phyloP scores from a whole-genome alignment of 2,113 vertebrate species.

The Terrapene triunguis region DNA sequence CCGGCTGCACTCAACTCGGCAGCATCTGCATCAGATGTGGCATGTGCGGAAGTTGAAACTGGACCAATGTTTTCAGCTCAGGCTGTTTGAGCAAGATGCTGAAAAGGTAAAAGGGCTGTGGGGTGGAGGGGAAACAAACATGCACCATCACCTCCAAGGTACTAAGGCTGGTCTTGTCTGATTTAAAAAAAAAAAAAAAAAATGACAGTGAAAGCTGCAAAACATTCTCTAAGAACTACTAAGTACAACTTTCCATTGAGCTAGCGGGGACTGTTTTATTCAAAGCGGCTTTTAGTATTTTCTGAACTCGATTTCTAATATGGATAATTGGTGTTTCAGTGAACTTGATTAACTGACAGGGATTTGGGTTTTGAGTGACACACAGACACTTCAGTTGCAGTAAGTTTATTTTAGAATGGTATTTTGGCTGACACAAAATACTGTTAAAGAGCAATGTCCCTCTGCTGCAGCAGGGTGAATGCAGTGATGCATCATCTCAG shows the following conservation, averaged over 20 bases:
- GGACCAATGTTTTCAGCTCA: conserved; percentile 98
- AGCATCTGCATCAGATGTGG: conserved; percentile 99
- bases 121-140: rapidly evolving
- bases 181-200: not conserved
- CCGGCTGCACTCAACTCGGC: conserved; percentile 92
- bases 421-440: not conserved
- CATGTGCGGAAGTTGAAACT: conserved; percentile 96
- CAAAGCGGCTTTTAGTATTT: not conserved
- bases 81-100: conserved; percentile 97
- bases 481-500: not conserved
- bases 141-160: rapidly evolving
- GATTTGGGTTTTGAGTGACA: not conserved
- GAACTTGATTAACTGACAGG: not conserved
- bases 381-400: not conserved
- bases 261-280: not conserved
- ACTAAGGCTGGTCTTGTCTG: rapidly evolving
- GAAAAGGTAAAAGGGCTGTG: conserved; percentile 87
- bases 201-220: not conserved
- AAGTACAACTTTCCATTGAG: not conserved
- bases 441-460: not conserved
- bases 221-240: not conserved
- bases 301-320: not conserved
- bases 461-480: not conserved
- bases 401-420: not conserved
- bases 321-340: not conserved